phyloP scores from a whole-genome alignment of 2,113 vertebrate species.

The Labeo catla region DNA sequence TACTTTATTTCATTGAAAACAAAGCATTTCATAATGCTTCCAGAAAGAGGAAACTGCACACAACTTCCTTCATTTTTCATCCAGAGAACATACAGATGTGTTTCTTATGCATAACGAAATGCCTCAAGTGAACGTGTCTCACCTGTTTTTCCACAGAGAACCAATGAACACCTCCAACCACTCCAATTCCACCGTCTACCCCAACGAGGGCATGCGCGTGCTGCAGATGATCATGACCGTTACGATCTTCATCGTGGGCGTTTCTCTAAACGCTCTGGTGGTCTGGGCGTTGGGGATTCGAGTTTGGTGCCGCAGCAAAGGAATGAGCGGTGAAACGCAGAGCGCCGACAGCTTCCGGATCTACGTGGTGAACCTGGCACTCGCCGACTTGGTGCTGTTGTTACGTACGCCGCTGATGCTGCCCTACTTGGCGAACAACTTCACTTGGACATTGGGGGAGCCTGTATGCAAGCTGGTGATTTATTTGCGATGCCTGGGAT shows the following conservation, averaged over 20 bases:
- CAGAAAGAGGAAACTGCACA: background rate
- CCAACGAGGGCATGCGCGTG: slow-evolving; percentile 47
- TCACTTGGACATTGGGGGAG: slow-evolving; percentile 71
- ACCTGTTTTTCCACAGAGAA: slow-evolving; percentile 16
- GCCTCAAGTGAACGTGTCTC: too few relatives aligned
- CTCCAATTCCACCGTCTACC: background rate
- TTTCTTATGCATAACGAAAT: background rate
- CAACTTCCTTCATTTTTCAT: background rate
- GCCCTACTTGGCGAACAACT: slow-evolving; percentile 64
- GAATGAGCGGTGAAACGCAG: slow-evolving; percentile 64
- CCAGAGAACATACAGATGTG: background rate
- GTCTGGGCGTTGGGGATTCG: slow-evolving; percentile 73
- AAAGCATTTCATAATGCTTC: background rate
- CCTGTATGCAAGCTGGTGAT: slow-evolving; percentile 66
- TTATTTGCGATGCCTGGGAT: slow-evolving; percentile 73
- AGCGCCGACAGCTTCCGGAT: slow-evolving; percentile 74
- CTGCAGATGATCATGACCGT: slow-evolving; percentile 67
- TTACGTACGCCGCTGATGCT: slow-evolving; percentile 74
- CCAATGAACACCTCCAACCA: background rate
- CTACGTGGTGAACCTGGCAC: slow-evolving; percentile 78
- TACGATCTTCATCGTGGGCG: slow-evolving; percentile 75
- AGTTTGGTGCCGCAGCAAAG: slow-evolving; percentile 42
- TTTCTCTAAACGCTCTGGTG: slow-evolving; percentile 73
- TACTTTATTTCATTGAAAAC: background rate
- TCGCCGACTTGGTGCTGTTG: slow-evolving; percentile 77